Evolutionary conservation across 2,888 invertebrate species (phyloP), one percentile per base, ranked within the genome.

Genomic region (Leptinotarsa tumamoca): DNA sequence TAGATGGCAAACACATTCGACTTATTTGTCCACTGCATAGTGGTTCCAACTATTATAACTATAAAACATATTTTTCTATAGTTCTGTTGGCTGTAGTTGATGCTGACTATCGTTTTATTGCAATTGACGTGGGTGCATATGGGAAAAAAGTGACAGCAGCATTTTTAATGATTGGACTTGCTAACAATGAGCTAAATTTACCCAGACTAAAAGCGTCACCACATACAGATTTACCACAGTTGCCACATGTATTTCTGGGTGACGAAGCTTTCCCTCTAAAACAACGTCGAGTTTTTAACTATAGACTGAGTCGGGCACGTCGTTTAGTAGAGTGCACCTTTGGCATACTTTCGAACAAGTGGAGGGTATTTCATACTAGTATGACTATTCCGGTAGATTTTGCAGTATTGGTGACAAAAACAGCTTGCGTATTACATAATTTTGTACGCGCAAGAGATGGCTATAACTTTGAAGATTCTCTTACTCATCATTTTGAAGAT

Each of bases 51-150:
- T 21, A 21, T 21, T 2, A 21, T 21, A 2, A 80, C 74, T 81
- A 81, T 69, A 81, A 82, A 67, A 76, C 56, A 72, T 72, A 21
- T 27, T 78, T 77, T 72, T 79, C 79, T 18, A 73, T 81, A 4
- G 73, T 80, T 70, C 56, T 82, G 58, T 67, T 81, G 76, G 81
- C 80, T 17, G 61, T 80, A 27, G 79, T 71, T 18, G 82, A 82
- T 74, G 81, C 80, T 21, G 74, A 82, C 68, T 77, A 80, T 58
- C 43, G 71, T 63, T 80, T 82, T 70, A 72, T 79, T 21, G 63
- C 71, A 10, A 78, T 80, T 51, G 78, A 80, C 23, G 23, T 23
- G 23, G 23, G 23, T 23, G 23, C 23, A 23, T 23, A 23, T 23
- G 23, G 23, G 23, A 23, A 23, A 23, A 23, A 23, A 23, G 2